A percentile compares a stretch with the other conserved stretches of the same genome.
These are phyloP conservation scores for Drosophila virilis DNA, from an alignment of 1,140 invertebrate species.

Conservation along the genomic window DNA sequence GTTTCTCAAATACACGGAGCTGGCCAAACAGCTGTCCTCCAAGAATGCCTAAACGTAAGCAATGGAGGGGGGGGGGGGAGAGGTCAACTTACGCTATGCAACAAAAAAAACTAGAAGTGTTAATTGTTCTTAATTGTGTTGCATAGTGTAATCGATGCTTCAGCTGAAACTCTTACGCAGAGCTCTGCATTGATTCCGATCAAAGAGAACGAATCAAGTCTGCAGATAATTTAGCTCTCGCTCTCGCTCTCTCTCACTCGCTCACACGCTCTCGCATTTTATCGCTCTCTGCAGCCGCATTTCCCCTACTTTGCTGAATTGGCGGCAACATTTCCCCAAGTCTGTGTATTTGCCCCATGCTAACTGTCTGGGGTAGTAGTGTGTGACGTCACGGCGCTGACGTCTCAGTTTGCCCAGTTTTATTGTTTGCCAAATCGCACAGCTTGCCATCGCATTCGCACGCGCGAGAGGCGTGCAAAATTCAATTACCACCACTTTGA, in stretches of 20 bases:
- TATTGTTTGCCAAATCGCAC: constrained; percentile 66
- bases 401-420: constrained; percentile 39
- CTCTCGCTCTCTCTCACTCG: constrained; percentile 1
- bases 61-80: neutral
- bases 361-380: neutral
- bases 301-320: constrained; percentile 77
- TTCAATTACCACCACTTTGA: constrained; percentile 83
- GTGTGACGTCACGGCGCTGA: constrained; percentile 60
- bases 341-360: constrained; percentile 14
- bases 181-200: constrained; percentile 55
- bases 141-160: constrained; percentile 4
- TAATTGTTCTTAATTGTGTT: neutral
- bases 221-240: constrained; percentile 4
- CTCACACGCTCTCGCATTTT: constrained; percentile 18
- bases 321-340: constrained; percentile 40
- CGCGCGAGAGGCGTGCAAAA: constrained; percentile 44
- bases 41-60: constrained; percentile 91
- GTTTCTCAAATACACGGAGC: constrained; percentile 98
- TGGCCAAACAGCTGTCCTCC: constrained; percentile 97
- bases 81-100: neutral
- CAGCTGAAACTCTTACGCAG: neutral
- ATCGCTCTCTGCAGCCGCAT: constrained; percentile 45
- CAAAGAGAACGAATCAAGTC: constrained; percentile 19
- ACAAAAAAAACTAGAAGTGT: neutral
- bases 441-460: constrained; percentile 56